Base-by-base conservation (phyloP, 2,888 invertebrate genomes). In the Steromphala cineraria region DNA sequence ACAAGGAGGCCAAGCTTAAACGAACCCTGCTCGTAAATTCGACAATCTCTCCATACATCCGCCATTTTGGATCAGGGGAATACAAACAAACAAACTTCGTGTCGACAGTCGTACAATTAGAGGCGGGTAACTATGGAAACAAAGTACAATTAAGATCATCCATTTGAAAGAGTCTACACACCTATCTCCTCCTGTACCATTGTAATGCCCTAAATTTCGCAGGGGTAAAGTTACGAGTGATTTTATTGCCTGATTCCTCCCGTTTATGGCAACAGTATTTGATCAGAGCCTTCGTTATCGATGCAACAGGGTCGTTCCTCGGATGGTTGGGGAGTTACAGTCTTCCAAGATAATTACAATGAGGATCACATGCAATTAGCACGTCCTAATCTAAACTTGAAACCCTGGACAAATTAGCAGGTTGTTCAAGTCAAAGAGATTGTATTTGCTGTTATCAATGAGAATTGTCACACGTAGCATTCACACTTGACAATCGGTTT, bases 81-180 rank as follows among this genome's bases (percentile, higher is more conserved):
- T 40, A 71, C 36, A 71, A 71, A 71, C 40, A 71, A 31, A 40
- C 71, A 71, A 36, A 36, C 40, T 17, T 36, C 36, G 17, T 36
- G 71, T 36, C 71, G 71, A 71, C 71, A 71, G 36, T 71, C 71
- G n/a, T 36, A 71, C 71, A 71, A 71, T 71, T 71, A 71, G 71
- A 36, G 4, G 15, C 40, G 36, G 15, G 40, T 2, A 40, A 40
- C 31, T 40, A 40, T 71, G 71, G 31, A 31, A 31, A 36, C 31
- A 28, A 36, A 19, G 31, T 15, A 71, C 71, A 40, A 71, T 75
- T 75, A 46, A 75, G 52, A 21, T 28, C 53, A 75, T 53, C 46
- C 24, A 53, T 75, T 46, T 53, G 53, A 75, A 76, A 55, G 55
- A 19, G 76, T 76, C 53, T 76, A 55, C 55, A 76, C 53, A 76